phyloP scores from a whole-genome alignment of 2,113 vertebrate species.

The Dryoscopus gambensis region DNA sequence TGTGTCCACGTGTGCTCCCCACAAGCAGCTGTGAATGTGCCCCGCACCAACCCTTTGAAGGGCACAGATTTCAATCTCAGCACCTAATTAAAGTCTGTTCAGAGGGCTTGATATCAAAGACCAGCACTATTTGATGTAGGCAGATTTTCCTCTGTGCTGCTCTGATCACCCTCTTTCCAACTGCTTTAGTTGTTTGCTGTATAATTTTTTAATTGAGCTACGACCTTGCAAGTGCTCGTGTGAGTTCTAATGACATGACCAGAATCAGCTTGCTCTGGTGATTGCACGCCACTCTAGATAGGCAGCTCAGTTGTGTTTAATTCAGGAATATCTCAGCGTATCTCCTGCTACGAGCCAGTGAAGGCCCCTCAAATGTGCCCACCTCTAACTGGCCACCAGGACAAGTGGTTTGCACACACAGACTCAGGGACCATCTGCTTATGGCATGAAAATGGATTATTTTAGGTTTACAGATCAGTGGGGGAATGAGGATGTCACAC shows the following conservation, averaged over 20 bases:
- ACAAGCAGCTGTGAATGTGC: background rate
- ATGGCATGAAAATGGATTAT: background rate
- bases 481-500: background rate
- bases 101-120: background rate
- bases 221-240: background rate
- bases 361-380: background rate
- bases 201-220: background rate
- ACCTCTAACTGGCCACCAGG: background rate
- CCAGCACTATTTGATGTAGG: background rate
- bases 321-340: background rate
- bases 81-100: background rate
- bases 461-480: background rate
- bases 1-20: background rate
- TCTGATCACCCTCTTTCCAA: background rate
- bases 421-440: background rate
- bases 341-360: background rate
- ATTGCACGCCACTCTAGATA: background rate
- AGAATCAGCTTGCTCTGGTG: background rate
- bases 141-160: background rate
- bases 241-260: background rate
- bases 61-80: background rate
- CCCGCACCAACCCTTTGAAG: background rate
- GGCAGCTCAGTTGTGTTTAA: background rate
- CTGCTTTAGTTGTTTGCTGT: background rate
- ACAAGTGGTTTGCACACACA: background rate